These are phyloP conservation scores for Natator depressus DNA, from an alignment of 2,113 vertebrate species.

Conservation along the genomic window DNA sequence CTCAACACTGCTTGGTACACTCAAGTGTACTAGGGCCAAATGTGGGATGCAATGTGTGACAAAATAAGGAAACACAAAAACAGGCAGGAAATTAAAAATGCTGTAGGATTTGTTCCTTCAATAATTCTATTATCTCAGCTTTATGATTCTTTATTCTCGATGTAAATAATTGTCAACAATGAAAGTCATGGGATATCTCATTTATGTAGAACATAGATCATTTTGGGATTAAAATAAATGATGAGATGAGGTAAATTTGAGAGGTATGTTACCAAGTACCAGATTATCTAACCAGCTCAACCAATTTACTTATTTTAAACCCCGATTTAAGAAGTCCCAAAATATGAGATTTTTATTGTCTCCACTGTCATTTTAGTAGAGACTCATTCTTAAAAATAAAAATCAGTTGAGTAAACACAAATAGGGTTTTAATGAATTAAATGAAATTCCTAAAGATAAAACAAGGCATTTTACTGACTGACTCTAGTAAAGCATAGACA, in stretches of 20 bases:
- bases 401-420: not conserved
- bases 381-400: not conserved
- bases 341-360: not conserved
- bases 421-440: not conserved
- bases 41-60: not conserved
- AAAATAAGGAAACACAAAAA: not conserved
- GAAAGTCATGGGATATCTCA: not conserved
- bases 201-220: accelerated
- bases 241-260: not conserved
- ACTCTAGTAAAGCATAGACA: not conserved
- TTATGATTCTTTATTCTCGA: not conserved
- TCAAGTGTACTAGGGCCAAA: not conserved
- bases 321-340: not conserved
- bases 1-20: accelerated
- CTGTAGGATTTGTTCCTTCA: not conserved
- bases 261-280: not conserved
- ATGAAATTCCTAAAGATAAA: not conserved
- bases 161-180: not conserved
- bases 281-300: not conserved
- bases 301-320: not conserved
- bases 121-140: accelerated
- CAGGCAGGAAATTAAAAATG: not conserved
- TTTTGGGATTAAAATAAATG: not conserved
- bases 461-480: not conserved
- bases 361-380: not conserved